Conservation (phyloP, 2,113 vertebrate species). For the Urocynchramus pylzowi region DNA sequence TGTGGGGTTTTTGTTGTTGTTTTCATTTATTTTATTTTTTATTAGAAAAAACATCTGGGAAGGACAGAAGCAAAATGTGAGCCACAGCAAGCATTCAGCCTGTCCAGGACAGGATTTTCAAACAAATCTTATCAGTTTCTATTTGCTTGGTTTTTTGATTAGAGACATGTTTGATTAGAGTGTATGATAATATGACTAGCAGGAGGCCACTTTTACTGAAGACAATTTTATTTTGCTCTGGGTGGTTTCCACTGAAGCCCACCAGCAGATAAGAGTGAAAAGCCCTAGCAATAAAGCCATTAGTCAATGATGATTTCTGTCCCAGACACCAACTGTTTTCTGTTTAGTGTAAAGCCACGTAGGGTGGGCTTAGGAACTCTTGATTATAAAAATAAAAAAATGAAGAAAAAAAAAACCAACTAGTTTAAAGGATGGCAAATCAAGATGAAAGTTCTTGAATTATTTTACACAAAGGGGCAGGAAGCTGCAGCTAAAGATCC, state of each 20-base stretch:
- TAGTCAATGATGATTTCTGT: not conserved
- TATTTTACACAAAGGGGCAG: not conserved
- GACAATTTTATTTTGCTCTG: not conserved
- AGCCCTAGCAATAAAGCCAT: not conserved
- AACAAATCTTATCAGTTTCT: not conserved
- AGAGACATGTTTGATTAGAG: not conserved
- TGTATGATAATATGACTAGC: not conserved
- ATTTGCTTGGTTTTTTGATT: not conserved
- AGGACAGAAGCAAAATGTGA: not conserved
- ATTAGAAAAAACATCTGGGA: not conserved
- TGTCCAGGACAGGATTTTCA: not conserved
- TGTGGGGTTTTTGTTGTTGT: too few species aligned
- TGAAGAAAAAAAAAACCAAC: not conserved
- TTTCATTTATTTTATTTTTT: not conserved
- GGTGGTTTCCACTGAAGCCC: not conserved
- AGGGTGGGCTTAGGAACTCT: not conserved
- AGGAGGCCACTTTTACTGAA: not conserved
- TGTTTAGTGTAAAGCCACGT: not conserved
- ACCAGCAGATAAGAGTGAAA: not conserved
- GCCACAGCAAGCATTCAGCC: not conserved
- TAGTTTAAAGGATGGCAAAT: not conserved
- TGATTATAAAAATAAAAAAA: not conserved
- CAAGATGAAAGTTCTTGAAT: not conserved
- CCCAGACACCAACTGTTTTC: not conserved
- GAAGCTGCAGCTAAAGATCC: not conserved